Conservation (phyloP, 2,113 vertebrate genomes). For the Tamias sibiricus region DNA sequence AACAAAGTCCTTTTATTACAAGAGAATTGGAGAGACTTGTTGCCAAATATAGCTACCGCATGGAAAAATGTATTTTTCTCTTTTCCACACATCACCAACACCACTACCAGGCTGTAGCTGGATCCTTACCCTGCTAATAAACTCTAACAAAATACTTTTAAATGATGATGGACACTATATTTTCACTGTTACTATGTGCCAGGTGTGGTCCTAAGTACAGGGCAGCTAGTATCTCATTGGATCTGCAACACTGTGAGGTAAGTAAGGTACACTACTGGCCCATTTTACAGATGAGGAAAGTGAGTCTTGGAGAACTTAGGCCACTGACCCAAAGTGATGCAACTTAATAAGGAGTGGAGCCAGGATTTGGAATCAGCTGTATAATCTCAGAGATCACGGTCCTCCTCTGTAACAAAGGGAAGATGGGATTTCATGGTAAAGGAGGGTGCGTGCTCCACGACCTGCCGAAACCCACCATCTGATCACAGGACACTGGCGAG, state of each 20-base stretch:
- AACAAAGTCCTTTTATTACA: conserved; percentile 69
- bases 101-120: neutral
- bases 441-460: fast-evolving
- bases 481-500: neutral
- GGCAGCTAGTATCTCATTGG: neutral
- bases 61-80: conserved; percentile 20
- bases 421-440: neutral
- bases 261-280: neutral
- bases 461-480: neutral
- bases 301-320: neutral
- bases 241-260: neutral
- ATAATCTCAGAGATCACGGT: fast-evolving
- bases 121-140: neutral
- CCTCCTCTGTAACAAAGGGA: neutral
- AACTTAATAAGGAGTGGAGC: neutral
- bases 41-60: conserved; percentile 59
- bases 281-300: neutral
- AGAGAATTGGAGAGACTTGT: conserved; percentile 54
- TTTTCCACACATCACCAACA: neutral
- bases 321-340: neutral
- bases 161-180: neutral
- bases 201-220: neutral
- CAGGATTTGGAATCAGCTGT: neutral
- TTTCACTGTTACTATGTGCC: neutral
- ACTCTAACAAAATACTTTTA: neutral